Evolutionary conservation across 2,888 invertebrate genomes (phyloP), one percentile per base, ranked within the genome.

Genomic region (Tipula lateralis): DNA sequence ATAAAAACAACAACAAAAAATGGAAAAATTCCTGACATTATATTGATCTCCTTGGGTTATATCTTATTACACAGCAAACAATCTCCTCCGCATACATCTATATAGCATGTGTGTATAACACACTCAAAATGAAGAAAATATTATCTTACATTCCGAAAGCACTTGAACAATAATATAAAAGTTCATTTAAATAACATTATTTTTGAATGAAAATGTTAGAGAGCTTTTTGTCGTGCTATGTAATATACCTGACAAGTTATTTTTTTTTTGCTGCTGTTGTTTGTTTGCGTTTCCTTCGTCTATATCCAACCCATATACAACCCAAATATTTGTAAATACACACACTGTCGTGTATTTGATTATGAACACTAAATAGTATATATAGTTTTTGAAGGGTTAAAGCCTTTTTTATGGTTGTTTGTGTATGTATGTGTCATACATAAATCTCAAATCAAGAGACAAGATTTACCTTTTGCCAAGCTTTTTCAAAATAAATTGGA

Each of bases 151-250:
- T 66, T 66, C 66, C 66, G 19, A 66, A 66, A 66, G 66, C 66
- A 66, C 66, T 66, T 66, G 66, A 66, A 66, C 66, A 66, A 66
- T 66, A 66, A 66, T 66, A 66, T 24, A 24, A 66, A 66, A 66
- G 66, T 66, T 66, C 66, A 66, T 66, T 66, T 66, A 66, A 66
- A 66, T 66, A 66, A 66, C 66, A 66, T 66, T 66, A 66, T 66
- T 66, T 44, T 66, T 66, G 66, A 66, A 66, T 66, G 66, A 66
- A 24, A 66, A 66, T 24, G 24, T 66, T 66, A 66, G 66, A 66
- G 66, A 66, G 66, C 66, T 66, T 66, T 66, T 66, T 66, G 9
- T 66, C 66, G 66, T 66, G 66, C 24, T 66, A 24, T 50, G 19
- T 50, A 19, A 50, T 50, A 50, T 66, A 66, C 66, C 66, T 66